A percentile compares a stretch with the other conserved stretches of the same genome.
phyloP scores from a whole-genome alignment of 2,797 vertebrate species.

The Euphonia xanthogaster region DNA sequence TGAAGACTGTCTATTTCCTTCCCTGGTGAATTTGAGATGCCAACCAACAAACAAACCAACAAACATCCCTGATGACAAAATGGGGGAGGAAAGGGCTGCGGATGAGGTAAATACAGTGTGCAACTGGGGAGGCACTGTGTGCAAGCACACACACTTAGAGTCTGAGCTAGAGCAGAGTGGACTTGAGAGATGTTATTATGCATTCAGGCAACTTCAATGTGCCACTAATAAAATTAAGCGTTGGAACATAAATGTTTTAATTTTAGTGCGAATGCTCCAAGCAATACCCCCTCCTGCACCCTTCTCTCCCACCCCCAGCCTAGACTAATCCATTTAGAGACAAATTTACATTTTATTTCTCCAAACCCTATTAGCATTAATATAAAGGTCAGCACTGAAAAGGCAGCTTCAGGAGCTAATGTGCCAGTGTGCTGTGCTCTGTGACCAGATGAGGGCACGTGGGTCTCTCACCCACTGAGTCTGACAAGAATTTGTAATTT shows the following conservation, averaged over 20 bases:
- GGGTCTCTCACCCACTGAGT: slow-evolving; percentile 42
- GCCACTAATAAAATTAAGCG: slow-evolving; percentile 73
- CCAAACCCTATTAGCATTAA: slow-evolving; percentile 72
- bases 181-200: slow-evolving; percentile 36
- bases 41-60: neutral
- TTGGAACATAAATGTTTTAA: slow-evolving; percentile 73
- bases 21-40: neutral
- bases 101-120: neutral
- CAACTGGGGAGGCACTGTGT: neutral
- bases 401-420: slow-evolving; percentile 63
- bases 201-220: slow-evolving; percentile 59
- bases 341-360: slow-evolving; percentile 77
- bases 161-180: neutral
- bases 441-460: slow-evolving; percentile 54
- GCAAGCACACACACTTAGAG: neutral
- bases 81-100: neutral
- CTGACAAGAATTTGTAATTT: slow-evolving; percentile 66
- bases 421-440: slow-evolving; percentile 59
- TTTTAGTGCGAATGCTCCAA: slow-evolving; percentile 67
- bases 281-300: slow-evolving; percentile 13
- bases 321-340: slow-evolving; percentile 73
- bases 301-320: slow-evolving; percentile 48
- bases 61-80: neutral
- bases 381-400: slow-evolving; percentile 71
- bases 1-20: neutral